Evolutionary conservation across 2,888 invertebrate genomes (phyloP).

Genomic region (Kryphioiulus occultus): DNA sequence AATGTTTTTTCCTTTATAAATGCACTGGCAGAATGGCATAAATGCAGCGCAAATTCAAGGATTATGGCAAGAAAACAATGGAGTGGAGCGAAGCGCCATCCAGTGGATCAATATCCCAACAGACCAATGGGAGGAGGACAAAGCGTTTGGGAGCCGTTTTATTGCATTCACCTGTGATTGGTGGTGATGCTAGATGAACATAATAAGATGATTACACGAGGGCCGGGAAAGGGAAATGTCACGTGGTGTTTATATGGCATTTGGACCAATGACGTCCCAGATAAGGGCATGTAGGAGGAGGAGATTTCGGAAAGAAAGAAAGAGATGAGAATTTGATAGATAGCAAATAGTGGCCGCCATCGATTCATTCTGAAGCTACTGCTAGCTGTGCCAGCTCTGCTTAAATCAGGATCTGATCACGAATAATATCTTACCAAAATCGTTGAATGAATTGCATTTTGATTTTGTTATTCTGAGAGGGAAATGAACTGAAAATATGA

Average conservation of each 20-base stretch:
- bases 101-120: slow-evolving; percentile 21
- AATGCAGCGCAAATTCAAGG: not conserved
- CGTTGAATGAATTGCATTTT: not conserved
- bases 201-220: slow-evolving; percentile 43
- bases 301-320: slow-evolving; percentile 40
- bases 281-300: slow-evolving; percentile 1
- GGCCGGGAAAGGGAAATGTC: slow-evolving; percentile 37
- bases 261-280: slow-evolving; percentile 6
- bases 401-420: not conserved
- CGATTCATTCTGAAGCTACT: slow-evolving; percentile 35
- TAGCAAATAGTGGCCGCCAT: not conserved
- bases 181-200: slow-evolving; percentile 42
- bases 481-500: not conserved
- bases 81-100: not conserved
- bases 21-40: not conserved
- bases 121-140: slow-evolving; percentile 30
- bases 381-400: not conserved
- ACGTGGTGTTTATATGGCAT: not conserved
- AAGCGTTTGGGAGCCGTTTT: slow-evolving; percentile 30
- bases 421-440: not conserved
- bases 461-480: not conserved
- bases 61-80: not conserved
- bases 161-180: slow-evolving; percentile 41
- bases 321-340: slow-evolving; percentile 42
- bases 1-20: not conserved